Conservation (phyloP, 2,888 invertebrate genomes). For the Nymphalis c-album region DNA sequence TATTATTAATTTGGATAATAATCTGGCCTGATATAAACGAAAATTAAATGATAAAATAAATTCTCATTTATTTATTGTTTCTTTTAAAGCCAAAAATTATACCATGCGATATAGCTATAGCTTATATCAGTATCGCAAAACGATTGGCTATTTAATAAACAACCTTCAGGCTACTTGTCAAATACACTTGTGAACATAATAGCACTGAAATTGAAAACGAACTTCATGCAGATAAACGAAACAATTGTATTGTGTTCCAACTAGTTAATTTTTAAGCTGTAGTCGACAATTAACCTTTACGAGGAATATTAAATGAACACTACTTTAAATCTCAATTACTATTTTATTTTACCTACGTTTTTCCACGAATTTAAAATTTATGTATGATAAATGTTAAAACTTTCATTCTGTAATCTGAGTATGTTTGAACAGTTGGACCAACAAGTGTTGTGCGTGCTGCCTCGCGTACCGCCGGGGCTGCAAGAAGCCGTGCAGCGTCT, state of each 20-base stretch:
- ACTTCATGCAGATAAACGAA: not conserved
- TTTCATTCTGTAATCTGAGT: not conserved
- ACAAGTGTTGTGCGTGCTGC: conserved; percentile 88
- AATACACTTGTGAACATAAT: not conserved
- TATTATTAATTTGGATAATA: too few relatives aligned
- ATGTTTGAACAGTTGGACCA: conserved; percentile 86
- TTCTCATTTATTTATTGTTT: too few relatives aligned
- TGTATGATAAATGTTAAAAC: too few relatives aligned
- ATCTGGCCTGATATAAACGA: too few relatives aligned
- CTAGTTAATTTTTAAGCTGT: not conserved
- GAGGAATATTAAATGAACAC: too few relatives aligned
- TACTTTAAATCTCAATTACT: too few relatives aligned
- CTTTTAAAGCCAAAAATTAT: too few relatives aligned
- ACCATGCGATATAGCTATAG: not conserved
- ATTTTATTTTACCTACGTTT: too few relatives aligned
- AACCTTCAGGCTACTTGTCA: not conserved
- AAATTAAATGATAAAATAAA: too few relatives aligned
- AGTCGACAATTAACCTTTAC: too few relatives aligned
- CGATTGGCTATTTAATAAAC: conserved; percentile 7
- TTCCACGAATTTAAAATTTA: too few relatives aligned
- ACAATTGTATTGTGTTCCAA: not conserved
- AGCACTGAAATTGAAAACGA: not conserved
- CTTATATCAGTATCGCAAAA: not conserved
- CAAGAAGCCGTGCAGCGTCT: conserved; percentile 94
- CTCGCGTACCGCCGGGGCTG: conserved; percentile 89